These are phyloP conservation scores for Scleropages formosus DNA, from an alignment of 2,797 vertebrate genomes.

Conservation along the genomic window DNA sequence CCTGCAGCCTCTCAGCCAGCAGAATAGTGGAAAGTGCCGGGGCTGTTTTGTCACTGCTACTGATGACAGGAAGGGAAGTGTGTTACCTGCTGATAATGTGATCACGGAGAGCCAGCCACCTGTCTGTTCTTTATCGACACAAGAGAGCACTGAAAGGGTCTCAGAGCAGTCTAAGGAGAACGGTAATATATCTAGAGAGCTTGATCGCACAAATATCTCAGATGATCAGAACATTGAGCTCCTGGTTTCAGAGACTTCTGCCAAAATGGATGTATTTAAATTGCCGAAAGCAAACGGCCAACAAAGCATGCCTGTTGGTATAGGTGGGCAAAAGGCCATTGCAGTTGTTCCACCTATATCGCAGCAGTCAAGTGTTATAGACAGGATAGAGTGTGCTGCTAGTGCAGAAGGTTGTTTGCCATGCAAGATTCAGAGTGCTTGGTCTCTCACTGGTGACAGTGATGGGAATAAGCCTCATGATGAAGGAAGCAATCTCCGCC, in stretches of 20 bases:
- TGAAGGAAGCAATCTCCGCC: background rate
- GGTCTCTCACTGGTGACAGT: background rate
- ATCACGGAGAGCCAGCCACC: background rate
- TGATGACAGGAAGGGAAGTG: background rate
- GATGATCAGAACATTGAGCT: background rate
- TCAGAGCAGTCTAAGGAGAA: no score
- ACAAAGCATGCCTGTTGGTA: background rate
- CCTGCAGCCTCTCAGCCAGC: background rate
- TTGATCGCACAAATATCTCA: background rate
- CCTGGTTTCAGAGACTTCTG: background rate
- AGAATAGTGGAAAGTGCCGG: background rate
- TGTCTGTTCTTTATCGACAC: background rate
- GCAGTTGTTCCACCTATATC: constrained; percentile 27
- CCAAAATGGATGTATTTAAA: background rate
- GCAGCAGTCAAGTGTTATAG: background rate
- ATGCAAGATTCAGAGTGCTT: background rate
- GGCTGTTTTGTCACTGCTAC: background rate
- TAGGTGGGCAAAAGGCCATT: constrained; percentile 6
- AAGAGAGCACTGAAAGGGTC: background rate
- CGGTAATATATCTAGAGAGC: background rate
- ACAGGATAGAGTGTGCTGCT: background rate
- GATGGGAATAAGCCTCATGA: background rate
- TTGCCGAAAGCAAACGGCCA: background rate
- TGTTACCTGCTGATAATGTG: background rate
- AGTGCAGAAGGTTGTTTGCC: background rate